Base-by-base conservation (phyloP, 2,888 invertebrate species). In the Unio pictorum region DNA sequence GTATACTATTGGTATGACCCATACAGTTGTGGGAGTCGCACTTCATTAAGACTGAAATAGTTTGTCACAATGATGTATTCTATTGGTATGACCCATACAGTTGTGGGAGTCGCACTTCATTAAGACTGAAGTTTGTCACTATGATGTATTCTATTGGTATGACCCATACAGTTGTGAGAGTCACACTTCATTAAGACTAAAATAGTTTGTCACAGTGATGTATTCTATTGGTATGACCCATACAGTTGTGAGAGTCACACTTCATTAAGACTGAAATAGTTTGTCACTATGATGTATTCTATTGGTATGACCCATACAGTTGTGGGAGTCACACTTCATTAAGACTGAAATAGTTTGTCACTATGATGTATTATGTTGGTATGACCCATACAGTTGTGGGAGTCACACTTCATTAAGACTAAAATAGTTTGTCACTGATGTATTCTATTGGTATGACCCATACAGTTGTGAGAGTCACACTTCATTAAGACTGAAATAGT, bases 281-380 rank as follows among this genome's bases (percentile, higher is more conserved):
- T 34, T 63, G 61, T n/a, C 54, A 23, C 63, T 1, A 20, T 1
- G 20, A 15, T 11, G 45, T 45, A 15, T 45, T 3, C 15, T 15
- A 11, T 45, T 45, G 15, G 34, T 64, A n/a, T 64, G 55, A 45
- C 28, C 54, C 45, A n/a, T 64, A 59, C 23, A 64, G n/a, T 64
- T 64, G 3, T n/a, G 11, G 11, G n/a, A 64, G 26, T 45, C 54
- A 11, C 64, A 34, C 45, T 15, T 45, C 45, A 45, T 45, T 2
- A 45, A 45, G 15, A 45, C 11, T 45, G 23, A 45, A 11, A 45
- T 30, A 23, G 30, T 34, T 34, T 63, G 61, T n/a, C 54, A 23
- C 63, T 1, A 20, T 1, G 20, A 15, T 11, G 45, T 45, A 15
- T 45, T 3, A 2, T 15, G 2, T 45, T 45, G 15, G 34, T 64